Evolutionary conservation across 1,140 invertebrate species (phyloP).

Genomic region (Leptopilina clavipes): DNA sequence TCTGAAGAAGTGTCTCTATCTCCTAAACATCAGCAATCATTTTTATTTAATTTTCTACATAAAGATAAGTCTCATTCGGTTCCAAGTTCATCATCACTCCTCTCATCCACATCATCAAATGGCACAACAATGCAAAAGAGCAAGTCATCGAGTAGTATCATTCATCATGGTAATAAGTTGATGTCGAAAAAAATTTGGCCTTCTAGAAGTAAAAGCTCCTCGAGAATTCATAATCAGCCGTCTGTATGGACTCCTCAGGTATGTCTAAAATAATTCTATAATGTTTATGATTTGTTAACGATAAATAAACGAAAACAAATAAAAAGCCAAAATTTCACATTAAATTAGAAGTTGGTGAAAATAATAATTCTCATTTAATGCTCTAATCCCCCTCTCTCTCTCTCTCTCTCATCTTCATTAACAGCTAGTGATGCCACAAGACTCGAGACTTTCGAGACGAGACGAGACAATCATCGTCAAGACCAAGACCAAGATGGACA

Average conservation of each 20-base stretch:
- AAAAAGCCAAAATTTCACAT: too few relatives aligned
- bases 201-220: conserved; percentile 86
- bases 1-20: conserved; percentile 74
- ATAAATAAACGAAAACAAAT: too few relatives aligned
- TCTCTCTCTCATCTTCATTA: too few relatives aligned
- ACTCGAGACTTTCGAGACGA: too few relatives aligned
- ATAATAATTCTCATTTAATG: too few relatives aligned
- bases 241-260: conserved; percentile 88
- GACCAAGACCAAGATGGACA: too few relatives aligned
- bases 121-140: conserved; percentile 88
- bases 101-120: conserved; percentile 73
- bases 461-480: too few relatives aligned
- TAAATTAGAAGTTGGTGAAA: too few relatives aligned
- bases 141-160: conserved; percentile 89
- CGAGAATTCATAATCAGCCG: conserved; percentile 75
- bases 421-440: too few relatives aligned
- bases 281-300: too few relatives aligned
- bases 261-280: not conserved
- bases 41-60: conserved; percentile 80
- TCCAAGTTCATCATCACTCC: conserved; percentile 73
- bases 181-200: conserved; percentile 89
- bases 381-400: too few relatives aligned
- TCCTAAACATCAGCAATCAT: conserved; percentile 78
- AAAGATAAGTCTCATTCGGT: conserved; percentile 73
- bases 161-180: conserved; percentile 82